Evolutionary conservation across 37 sponge, comb jelly and placozoan genomes (phyloP).

Genomic region (Beroe forskalii): DNA sequence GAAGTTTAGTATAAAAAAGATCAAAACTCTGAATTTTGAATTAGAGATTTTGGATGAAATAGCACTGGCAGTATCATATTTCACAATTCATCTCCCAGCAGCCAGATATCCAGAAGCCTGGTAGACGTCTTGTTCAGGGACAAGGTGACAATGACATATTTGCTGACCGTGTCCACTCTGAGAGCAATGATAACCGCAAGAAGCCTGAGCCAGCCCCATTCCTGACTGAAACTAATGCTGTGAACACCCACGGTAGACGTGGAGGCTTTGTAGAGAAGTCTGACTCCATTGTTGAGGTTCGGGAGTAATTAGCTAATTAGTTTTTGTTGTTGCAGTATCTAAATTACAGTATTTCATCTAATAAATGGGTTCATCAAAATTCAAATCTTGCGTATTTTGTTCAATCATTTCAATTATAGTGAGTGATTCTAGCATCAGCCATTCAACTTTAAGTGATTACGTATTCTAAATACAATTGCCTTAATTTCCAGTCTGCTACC

Average conservation of each 20-base stretch:
- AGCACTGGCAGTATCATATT: too few relatives aligned
- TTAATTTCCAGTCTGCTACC: not conserved
- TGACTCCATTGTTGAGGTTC: slow-evolving; percentile 16
- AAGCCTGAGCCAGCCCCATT: slow-evolving; percentile 25
- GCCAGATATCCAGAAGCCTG: slow-evolving; percentile 27
- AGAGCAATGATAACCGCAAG: not conserved
- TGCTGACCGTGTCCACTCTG: not conserved
- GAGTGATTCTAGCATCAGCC: too few relatives aligned
- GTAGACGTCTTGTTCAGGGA: not conserved
- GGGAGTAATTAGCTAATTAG: not conserved
- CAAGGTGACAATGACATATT: slow-evolving; percentile 29
- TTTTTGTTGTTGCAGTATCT: too few relatives aligned
- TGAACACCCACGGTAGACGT: slow-evolving; percentile 46
- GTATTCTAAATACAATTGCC: too few relatives aligned
- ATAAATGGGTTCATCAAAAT: too few relatives aligned
- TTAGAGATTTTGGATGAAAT: not conserved
- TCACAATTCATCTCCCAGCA: not conserved
- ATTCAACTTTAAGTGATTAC: too few relatives aligned
- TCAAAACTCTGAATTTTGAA: not conserved
- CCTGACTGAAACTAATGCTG: slow-evolving; percentile 41
- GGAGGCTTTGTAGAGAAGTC: slow-evolving; percentile 29
- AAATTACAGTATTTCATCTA: too few relatives aligned
- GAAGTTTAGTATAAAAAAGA: not conserved
- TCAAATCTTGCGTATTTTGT: too few relatives aligned
- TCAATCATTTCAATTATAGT: too few relatives aligned